Evolutionary conservation across 1,140 invertebrate genomes (phyloP), one percentile per base, ranked within the genome.

Genomic region (Drosophila elegans): DNA sequence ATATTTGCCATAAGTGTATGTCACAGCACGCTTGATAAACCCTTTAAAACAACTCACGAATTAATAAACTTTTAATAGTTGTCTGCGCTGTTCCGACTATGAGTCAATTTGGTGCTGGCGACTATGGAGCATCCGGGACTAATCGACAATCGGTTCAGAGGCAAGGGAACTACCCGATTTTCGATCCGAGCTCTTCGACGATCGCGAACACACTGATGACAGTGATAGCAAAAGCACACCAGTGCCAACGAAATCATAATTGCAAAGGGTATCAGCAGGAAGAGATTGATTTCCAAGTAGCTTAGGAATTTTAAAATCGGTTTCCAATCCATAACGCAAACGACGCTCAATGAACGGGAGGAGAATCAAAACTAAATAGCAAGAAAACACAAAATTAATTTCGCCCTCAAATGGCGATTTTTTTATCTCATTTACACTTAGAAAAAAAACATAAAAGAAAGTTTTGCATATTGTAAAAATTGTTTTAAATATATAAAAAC

Each of bases 291-390:
- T n/a, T 42, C 44, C 0, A n/a, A 10, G 3, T 4, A 4, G 3
- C 25, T 29, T 0, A 49, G 4, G n/a, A 74, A 7, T 21, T 29
- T 12, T 1, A 36, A 45, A 0, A 10, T 6, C 11, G 3, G 1
- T 16, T 16, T 16, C 3, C n/a, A 25, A 41, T 76, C 53, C 73
- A 75, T 75, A 4, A 29, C n/a, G 46, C 29, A 46, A 36, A 11
- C 29, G 53, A 56, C 12, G 29, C 36, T 48, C 41, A 10, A 27
- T 21, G 7, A 25, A 42, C 12, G 41, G 45, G 25, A 12, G 25
- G 5, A 45, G 29, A 56, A 56, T 25, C 4, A 9, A 36, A 75
- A 75, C 73, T 75, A 56, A 66, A 57, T 34, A 29, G 12, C 7
- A 16, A 34, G 12, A 32, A 27, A 46, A 3, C 16, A n/a, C 2